phyloP scores from a whole-genome alignment of 2,797 vertebrate genomes.

The Muscicapa striata region DNA sequence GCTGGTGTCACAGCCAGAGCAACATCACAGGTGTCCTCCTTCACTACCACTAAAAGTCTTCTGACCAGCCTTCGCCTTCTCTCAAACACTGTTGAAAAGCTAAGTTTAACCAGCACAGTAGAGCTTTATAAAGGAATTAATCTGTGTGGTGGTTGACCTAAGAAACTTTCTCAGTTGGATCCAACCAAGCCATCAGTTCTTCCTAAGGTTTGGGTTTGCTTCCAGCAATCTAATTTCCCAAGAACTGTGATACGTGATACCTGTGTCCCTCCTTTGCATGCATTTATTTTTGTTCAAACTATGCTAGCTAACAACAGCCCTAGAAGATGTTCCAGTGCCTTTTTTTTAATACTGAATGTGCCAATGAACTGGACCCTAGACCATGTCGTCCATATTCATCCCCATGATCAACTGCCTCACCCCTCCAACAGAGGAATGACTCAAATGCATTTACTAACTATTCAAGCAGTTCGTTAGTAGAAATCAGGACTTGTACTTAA shows the following conservation, averaged over 20 bases:
- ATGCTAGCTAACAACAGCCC: background rate
- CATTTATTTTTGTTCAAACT: background rate
- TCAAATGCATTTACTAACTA: background rate
- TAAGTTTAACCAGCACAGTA: background rate
- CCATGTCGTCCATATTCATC: rapidly evolving
- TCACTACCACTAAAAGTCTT: background rate
- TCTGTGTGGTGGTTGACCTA: background rate
- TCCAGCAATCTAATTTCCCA: background rate
- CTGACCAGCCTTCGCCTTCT: background rate
- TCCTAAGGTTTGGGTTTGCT: background rate
- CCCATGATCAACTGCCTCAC: background rate
- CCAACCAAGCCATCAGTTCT: background rate
- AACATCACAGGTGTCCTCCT: background rate
- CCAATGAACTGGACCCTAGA: background rate
- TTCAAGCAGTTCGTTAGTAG: background rate
- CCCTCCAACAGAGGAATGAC: background rate
- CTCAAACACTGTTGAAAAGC: background rate
- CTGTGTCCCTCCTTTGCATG: background rate
- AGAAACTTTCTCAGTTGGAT: background rate
- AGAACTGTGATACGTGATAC: background rate
- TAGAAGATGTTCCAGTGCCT: background rate
- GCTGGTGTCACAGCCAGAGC: background rate
- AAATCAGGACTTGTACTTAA: background rate
- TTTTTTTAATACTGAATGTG: background rate
- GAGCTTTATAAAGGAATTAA: background rate